Percentiles rank a stretch among this genome's conserved stretches.
phyloP scores from a whole-genome alignment of 2,888 invertebrate species.

The Timema podura region DNA sequence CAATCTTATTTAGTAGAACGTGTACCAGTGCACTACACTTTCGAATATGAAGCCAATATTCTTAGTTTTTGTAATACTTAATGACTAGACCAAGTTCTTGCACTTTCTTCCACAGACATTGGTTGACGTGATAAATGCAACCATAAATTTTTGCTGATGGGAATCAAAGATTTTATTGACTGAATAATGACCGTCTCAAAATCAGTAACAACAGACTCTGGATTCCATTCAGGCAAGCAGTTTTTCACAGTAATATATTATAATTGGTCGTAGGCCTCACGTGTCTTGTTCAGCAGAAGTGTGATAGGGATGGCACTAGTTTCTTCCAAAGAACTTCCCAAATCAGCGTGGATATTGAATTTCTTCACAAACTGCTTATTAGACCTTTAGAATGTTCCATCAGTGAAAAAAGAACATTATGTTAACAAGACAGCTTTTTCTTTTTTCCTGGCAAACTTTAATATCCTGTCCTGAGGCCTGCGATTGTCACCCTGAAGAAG shows the following conservation, averaged over 20 bases:
- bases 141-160: background rate
- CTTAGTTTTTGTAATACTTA: background rate
- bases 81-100: background rate
- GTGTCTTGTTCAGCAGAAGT: background rate
- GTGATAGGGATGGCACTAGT: background rate
- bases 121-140: background rate
- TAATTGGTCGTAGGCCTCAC: background rate
- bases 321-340: background rate
- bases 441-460: background rate
- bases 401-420: background rate
- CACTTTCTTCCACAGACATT: background rate
- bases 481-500: background rate
- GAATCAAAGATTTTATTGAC: background rate
- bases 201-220: too few species aligned
- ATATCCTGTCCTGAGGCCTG: background rate
- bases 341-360: too few species aligned
- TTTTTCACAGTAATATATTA: background rate
- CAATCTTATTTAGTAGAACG: background rate
- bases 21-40: background rate
- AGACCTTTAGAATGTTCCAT: background rate
- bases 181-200: too few species aligned
- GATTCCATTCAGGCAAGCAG: background rate
- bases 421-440: background rate
- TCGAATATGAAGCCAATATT: slow-evolving; percentile 2
- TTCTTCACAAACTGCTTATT: background rate